A percentile compares a stretch with the other conserved stretches of the same genome.
Evolutionary conservation across 2,888 invertebrate species (phyloP).

Genomic region (Brachyptera putata): DNA sequence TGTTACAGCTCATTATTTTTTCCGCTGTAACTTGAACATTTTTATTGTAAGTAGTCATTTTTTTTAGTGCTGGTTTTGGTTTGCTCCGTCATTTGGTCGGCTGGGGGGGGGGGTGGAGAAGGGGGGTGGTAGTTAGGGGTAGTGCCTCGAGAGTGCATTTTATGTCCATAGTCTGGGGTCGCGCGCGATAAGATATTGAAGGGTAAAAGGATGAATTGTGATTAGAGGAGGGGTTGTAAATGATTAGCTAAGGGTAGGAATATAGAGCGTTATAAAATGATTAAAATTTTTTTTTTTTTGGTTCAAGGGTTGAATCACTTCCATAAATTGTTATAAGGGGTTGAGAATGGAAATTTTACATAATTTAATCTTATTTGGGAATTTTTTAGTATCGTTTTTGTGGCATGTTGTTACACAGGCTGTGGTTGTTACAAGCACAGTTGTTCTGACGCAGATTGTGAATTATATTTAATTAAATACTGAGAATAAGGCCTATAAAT

Average conservation of each 20-base stretch:
- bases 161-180: conserved; percentile 15
- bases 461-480: too few relatives aligned
- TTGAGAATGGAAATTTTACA: too few relatives aligned
- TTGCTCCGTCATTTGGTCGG: not conserved
- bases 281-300: too few relatives aligned
- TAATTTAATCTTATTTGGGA: too few relatives aligned
- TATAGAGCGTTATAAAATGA: not conserved
- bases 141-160: conserved; percentile 16
- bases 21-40: not conserved
- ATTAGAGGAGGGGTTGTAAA: not conserved
- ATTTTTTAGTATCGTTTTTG: too few relatives aligned
- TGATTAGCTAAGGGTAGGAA: not conserved
- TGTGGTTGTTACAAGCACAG: too few relatives aligned
- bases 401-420: too few relatives aligned
- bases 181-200: conserved; percentile 6
- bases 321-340: too few relatives aligned
- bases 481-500: too few relatives aligned
- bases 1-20: conserved; percentile 8
- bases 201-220: not conserved
- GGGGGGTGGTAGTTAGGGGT: too few relatives aligned
- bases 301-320: too few relatives aligned
- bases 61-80: not conserved
- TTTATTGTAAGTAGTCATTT: conserved; percentile 1
- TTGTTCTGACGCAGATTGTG: too few relatives aligned
- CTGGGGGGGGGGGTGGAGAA: not conserved